A percentile compares a stretch with the other conserved stretches of the same genome.
Evolutionary conservation across 2,113 vertebrate species (phyloP).

Genomic region (Oenanthe oenanthe): DNA sequence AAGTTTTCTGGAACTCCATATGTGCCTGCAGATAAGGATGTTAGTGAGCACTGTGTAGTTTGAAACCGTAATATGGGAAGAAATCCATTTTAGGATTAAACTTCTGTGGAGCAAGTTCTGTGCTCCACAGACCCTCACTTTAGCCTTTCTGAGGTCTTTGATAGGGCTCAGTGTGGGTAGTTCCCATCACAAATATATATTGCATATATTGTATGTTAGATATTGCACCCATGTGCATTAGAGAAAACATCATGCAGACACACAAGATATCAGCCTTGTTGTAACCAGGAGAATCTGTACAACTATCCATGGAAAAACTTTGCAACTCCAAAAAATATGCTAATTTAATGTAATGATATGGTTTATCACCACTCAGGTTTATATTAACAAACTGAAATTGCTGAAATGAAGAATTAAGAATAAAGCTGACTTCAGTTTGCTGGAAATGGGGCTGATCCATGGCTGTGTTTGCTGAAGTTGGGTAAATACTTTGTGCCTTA

Average conservation of each 20-base stretch:
- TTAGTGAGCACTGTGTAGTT: not conserved
- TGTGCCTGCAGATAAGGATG: conserved; percentile 37
- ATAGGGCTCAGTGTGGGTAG: not conserved
- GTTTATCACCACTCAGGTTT: not conserved
- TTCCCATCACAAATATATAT: not conserved
- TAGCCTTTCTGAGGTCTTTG: not conserved
- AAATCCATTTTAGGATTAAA: conserved; percentile 14
- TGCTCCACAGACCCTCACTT: not conserved
- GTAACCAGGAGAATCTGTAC: not conserved
- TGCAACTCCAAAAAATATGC: not conserved
- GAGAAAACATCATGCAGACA: not conserved
- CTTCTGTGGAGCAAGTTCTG: not conserved
- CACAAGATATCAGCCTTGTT: not conserved
- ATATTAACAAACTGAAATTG: not conserved
- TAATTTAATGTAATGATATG: not conserved
- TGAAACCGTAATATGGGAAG: not conserved
- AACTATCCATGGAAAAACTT: not conserved
- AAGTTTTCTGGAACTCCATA: conserved; percentile 9
- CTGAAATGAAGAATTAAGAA: not conserved
- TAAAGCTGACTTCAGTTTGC: not conserved
- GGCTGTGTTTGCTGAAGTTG: not conserved
- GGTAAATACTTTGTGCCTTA: conserved; percentile 28
- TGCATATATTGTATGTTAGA: not conserved
- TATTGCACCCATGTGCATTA: not conserved
- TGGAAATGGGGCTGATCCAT: not conserved